Evolutionary conservation across 2,113 vertebrate genomes (phyloP), one percentile per base, ranked within the genome.

Genomic region (Egretta garzetta): DNA sequence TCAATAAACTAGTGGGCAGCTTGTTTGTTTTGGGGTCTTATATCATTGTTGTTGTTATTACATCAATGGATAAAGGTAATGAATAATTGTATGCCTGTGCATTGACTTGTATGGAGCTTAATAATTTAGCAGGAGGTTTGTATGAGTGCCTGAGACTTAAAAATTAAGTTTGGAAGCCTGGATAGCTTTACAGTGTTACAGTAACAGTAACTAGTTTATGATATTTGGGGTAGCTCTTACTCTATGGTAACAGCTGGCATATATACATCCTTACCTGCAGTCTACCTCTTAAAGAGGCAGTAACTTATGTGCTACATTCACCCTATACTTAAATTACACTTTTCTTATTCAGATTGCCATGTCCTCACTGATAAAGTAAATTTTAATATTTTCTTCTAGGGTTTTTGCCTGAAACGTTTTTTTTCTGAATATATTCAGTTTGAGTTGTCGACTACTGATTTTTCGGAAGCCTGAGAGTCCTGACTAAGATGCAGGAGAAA

Each of bases 151-250:
- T 28, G 27, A 76, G 52, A 90, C 75, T 81, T 89, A 66, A 74
- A 62, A 58, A 74, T 30, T 39, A 63, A 79, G 18, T 91, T 93
- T 87, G 43, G 39, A 84, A 91, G 49, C 39, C 33, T 81, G 49
- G 26, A 24, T 93, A 82, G 93, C 87, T 93, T 96, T 85, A 80
- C 43, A 76, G 52, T 67, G 76, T 72, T 88, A 96, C 32, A 83
- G n/a, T 90, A 93, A 82, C 67, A 83, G 55, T 79, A 82, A 60
- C 49, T 50, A 37, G 30, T 60, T 64, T 81, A 55, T 84, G 63
- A 79, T 91, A 87, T 87, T 59, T 63, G 32, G 16, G 22, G n/a
- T 7, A 87, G 1, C 19, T 89, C 41, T 43, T 43, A 43, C 41
- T 43, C 41, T 43, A 14, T 43, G 41, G 14, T 43, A 15, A 43